Conservation (phyloP, 2,113 vertebrate genomes). For the Zosterops japonicus region DNA sequence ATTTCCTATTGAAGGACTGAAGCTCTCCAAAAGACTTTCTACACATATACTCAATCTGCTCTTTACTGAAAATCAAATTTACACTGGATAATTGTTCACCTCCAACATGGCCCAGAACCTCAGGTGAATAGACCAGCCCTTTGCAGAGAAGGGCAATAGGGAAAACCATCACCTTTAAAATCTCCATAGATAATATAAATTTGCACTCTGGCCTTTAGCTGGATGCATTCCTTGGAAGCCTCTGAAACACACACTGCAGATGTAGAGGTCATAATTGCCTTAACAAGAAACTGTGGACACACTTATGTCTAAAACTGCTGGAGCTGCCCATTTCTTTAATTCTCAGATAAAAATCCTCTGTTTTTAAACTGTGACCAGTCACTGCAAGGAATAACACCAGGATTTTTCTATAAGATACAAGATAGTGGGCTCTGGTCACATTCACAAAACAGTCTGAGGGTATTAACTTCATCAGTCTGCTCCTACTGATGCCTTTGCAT, state of each 20-base stretch:
- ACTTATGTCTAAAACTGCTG: background rate
- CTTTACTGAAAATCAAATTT: background rate
- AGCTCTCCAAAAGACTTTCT: background rate
- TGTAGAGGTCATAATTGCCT: accelerated
- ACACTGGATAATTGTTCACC: background rate
- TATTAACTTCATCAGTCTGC: constrained; percentile 47
- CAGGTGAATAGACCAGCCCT: background rate
- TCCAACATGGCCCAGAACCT: background rate
- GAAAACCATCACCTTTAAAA: background rate
- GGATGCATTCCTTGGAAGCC: background rate
- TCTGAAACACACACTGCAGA: background rate
- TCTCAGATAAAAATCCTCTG: background rate
- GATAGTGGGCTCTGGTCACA: background rate
- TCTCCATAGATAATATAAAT: background rate
- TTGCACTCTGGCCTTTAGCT: background rate
- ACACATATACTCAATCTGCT: background rate
- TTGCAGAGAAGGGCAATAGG: background rate
- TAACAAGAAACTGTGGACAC: background rate
- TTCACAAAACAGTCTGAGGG: background rate
- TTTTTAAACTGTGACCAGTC: background rate
- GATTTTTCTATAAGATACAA: background rate
- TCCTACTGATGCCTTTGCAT: constrained; percentile 28
- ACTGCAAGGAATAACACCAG: background rate
- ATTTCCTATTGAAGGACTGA: background rate
- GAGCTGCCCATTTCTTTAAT: background rate